Evolutionary conservation across 2,797 vertebrate species (phyloP), one percentile per base, ranked within the genome.

Genomic region (Diplodus sargus): DNA sequence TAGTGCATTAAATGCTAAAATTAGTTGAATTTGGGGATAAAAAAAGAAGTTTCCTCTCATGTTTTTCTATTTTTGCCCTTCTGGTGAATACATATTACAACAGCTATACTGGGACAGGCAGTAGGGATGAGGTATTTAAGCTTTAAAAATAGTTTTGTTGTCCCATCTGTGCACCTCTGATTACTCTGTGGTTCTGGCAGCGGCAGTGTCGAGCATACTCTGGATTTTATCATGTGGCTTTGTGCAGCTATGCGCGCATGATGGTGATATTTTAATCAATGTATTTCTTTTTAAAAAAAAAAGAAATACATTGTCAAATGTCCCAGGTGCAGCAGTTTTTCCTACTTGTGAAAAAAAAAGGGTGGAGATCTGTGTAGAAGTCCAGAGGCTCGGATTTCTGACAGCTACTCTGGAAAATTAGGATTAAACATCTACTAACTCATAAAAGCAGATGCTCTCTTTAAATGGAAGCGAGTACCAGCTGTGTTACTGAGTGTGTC

Each of bases 111-210:
- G 76, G 60, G 52, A 82, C 56, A 76, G 43, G 66, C 28, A 86
- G 83, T 73, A 80, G 78, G 74, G 77, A 74, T 83, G 64, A 84
- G 81, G 79, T 90, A 89, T 86, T 91, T 79, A 62, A 82, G 63
- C 60, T 85, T 76, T 86, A 90, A 91, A 92, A 91, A 90, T 87
- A 94, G 49, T 65, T 39, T 39, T 78, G 79, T 91, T 70, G 53
- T 83, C 84, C 88, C 89, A 92, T 85, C 88, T 92, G 91, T 87
- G 83, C 78, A 87, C 66, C 71, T 81, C 81, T 90, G 85, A 91
- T 84, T 74, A 70, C 75, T 76, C 25, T 61, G 59, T 75, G 68
- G 76, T 60, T 83, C 74, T 74, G 81, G 84, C 83, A 89, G 78
- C 81, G 80, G 76, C 82, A 90, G 81, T 74, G 83, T 87, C 76